phyloP scores from a whole-genome alignment of 2,797 vertebrate species.

The Falco columbarius region DNA sequence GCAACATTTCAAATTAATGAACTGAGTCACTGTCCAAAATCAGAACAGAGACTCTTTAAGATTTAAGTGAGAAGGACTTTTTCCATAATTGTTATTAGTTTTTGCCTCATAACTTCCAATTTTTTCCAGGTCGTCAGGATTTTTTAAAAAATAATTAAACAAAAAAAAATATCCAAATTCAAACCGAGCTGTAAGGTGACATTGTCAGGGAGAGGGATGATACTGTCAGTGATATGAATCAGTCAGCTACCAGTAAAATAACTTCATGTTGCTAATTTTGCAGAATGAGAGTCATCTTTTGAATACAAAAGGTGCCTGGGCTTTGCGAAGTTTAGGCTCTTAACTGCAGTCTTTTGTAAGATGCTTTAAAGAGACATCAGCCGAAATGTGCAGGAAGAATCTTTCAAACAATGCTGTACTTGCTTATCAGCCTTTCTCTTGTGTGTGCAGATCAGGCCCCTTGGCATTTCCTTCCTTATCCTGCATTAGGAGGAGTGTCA shows the following conservation, averaged over 20 bases:
- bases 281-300: background rate
- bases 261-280: background rate
- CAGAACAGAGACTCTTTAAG: background rate
- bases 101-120: background rate
- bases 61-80: background rate
- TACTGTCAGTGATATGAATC: background rate
- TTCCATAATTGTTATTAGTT: background rate
- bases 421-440: background rate
- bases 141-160: background rate
- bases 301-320: background rate
- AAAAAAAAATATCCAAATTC: background rate
- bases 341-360: background rate
- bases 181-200: background rate
- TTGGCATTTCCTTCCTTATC: conserved; percentile 23
- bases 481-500: background rate
- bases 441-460: background rate
- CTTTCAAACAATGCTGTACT: background rate
- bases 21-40: background rate
- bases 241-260: background rate
- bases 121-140: background rate
- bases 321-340: conserved; percentile 4
- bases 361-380: background rate
- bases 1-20: background rate
- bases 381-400: background rate
- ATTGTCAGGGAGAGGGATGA: background rate